Conservation (phyloP, 2,888 invertebrate genomes). For the Orgyia antiqua region DNA sequence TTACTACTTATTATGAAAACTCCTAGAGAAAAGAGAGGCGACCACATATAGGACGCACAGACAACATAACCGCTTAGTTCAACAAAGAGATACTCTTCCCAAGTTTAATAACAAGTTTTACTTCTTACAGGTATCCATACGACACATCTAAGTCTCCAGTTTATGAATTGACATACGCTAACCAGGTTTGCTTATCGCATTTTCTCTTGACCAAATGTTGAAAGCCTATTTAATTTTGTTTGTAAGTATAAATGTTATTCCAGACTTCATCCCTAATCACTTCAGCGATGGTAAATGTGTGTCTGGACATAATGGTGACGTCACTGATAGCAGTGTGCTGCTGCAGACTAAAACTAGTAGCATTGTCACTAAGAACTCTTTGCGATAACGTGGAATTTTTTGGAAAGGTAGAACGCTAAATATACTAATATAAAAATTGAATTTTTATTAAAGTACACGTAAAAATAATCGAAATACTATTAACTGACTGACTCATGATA, state of each 20-base stretch:
- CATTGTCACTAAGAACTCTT: conserved; percentile 40
- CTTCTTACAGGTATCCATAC: conserved; percentile 62
- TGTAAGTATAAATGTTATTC: too few relatives aligned
- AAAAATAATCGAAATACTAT: too few relatives aligned
- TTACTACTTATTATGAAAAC: too few relatives aligned
- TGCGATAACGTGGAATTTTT: conserved; percentile 21
- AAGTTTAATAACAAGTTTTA: background rate
- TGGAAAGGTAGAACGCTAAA: conserved; percentile 18
- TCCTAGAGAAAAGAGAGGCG: too few relatives aligned
- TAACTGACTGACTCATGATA: too few relatives aligned
- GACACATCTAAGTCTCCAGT: conserved; percentile 51
- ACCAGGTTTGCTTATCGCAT: conserved; percentile 31
- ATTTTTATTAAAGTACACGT: too few relatives aligned
- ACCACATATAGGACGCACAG: background rate
- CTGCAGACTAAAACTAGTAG: conserved; percentile 55
- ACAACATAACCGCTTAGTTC: background rate
- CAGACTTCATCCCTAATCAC: conserved; percentile 14
- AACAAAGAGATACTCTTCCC: too few relatives aligned
- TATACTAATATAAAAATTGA: too few relatives aligned
- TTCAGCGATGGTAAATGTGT: conserved; percentile 54
- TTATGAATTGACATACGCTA: conserved; percentile 53
- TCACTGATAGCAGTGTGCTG: conserved; percentile 44
- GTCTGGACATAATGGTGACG: conserved; percentile 51
- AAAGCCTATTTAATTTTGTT: too few relatives aligned
- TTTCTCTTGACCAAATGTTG: too few relatives aligned